Percentiles rank a stretch among this genome's conserved stretches.
phyloP scores from a whole-genome alignment of 2,888 invertebrate genomes.

The Molanna angustata region DNA sequence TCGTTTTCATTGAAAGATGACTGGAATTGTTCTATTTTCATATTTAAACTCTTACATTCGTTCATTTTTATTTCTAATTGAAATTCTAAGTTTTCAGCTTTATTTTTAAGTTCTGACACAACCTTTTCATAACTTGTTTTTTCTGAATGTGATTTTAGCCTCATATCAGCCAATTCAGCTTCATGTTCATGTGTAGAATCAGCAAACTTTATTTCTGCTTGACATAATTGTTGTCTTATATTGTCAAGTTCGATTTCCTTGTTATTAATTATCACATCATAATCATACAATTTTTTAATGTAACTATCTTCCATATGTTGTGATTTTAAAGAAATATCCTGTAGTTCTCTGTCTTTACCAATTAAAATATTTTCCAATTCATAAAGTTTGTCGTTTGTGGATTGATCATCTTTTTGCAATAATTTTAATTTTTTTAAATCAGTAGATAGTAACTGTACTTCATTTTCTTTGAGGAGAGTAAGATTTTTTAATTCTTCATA shows the following conservation, averaged over 20 bases:
- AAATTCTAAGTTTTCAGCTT: conserved; percentile 39
- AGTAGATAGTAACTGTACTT: conserved; percentile 4
- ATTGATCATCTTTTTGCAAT: too few species aligned
- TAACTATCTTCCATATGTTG: conserved; percentile 22
- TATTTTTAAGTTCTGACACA: conserved; percentile 37
- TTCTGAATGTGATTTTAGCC: conserved; percentile 54
- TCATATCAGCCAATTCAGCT: conserved; percentile 53
- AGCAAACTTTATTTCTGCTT: conserved; percentile 39
- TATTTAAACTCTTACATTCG: conserved; percentile 51
- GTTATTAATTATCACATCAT: conserved; percentile 15
- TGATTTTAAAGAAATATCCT: conserved; percentile 6
- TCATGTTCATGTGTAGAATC: conserved; percentile 55
- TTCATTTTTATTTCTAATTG: conserved; percentile 47
- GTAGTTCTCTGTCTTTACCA: conserved; percentile 28
- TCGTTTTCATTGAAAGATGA: conserved; percentile 54
- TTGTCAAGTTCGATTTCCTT: conserved; percentile 28
- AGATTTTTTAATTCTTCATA: conserved; percentile 5
- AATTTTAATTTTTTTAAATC: conserved; percentile 4
- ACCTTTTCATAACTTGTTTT: conserved; percentile 40
- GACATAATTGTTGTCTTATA: conserved; percentile 21
- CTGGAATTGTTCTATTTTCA: conserved; percentile 54
- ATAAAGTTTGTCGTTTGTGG: too few species aligned
- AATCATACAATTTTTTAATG: conserved; percentile 27
- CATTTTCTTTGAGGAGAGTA: conserved; percentile 8
- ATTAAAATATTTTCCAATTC: conserved; percentile 45